Base-by-base conservation (phyloP, 2,797 vertebrate species). In the Catostomus latipinnis region DNA sequence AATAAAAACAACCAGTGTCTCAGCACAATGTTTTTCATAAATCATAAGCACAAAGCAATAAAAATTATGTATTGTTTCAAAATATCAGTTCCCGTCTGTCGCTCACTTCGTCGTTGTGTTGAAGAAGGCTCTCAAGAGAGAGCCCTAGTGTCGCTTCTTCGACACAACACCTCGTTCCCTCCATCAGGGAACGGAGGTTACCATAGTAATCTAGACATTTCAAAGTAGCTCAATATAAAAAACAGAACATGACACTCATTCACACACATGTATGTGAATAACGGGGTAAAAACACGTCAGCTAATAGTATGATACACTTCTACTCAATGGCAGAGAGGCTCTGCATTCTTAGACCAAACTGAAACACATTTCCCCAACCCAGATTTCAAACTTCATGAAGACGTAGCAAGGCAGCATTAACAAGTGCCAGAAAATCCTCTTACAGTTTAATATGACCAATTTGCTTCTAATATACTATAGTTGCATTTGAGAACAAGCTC, bases 301-400 rank as follows among this genome's bases (percentile, higher is more conserved):
- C n/a, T 16, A 71, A 56, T 63, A 43, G 50, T 88, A 88, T 90
- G 86, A 91, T 89, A 66, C 83, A 88, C 86, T 88, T 86, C 76
- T 89, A 90, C 83, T n/a, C 34, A 72, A 63, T 79, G 9, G 56
- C 80, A 79, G 45, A 63, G n/a, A 74, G 45, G 18, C 22, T 22
- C 12, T 48, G 12, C 58, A 6, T 74, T 87, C 63, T 84, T 62
- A 14, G 45, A 65, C 50, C 14, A 14, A 54, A 74, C 14, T 8
- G 62, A 45, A 74, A 34, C 45, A 10, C 6, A 52, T 45, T 10
- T 16, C 5, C 14, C 13, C 58, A 63, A 52, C 22, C 52, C 18
- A 22, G 22, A 22, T 22, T 22, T 22, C 22, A 34, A 34, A 34
- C 34, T 34, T 34, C 34, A 34, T 34, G 34, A 34, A 34, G 34